These are phyloP conservation scores for Parazoanthus darwini DNA, from an alignment of 92 coral and sea anemone species.

Conservation along the genomic window DNA sequence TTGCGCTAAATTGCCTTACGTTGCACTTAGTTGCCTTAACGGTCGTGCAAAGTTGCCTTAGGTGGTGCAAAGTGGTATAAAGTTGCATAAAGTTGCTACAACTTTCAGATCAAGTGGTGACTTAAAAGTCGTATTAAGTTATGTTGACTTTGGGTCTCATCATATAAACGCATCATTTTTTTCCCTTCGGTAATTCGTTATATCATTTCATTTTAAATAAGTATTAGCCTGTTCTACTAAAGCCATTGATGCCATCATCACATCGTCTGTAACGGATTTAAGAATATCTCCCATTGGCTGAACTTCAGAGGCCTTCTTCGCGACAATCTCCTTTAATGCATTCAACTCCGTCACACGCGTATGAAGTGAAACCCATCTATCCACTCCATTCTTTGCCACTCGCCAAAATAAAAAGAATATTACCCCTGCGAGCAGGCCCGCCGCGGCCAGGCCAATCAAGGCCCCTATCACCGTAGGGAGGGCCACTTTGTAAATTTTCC, in stretches of 20 bases:
- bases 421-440: neutral
- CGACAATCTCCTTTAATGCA: neutral
- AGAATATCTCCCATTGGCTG: slow-evolving; percentile 8
- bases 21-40: no score
- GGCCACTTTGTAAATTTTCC: neutral
- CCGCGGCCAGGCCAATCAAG: slow-evolving; percentile 19
- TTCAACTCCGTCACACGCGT: neutral
- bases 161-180: no score
- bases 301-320: neutral
- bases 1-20: no score
- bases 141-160: no score
- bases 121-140: no score
- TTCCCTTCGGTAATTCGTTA: neutral
- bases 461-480: neutral
- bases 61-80: no score
- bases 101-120: no score
- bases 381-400: slow-evolving; percentile 12
- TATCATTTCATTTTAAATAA: slow-evolving; percentile 19
- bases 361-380: slow-evolving; percentile 6
- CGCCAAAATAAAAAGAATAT: slow-evolving; percentile 13
- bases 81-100: no score
- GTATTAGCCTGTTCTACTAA: slow-evolving; percentile 5
- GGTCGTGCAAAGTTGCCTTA: no score
- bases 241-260: neutral
- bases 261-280: neutral